Evolutionary conservation across 1,140 invertebrate genomes (phyloP).

Genomic region (Nymphalis io): DNA sequence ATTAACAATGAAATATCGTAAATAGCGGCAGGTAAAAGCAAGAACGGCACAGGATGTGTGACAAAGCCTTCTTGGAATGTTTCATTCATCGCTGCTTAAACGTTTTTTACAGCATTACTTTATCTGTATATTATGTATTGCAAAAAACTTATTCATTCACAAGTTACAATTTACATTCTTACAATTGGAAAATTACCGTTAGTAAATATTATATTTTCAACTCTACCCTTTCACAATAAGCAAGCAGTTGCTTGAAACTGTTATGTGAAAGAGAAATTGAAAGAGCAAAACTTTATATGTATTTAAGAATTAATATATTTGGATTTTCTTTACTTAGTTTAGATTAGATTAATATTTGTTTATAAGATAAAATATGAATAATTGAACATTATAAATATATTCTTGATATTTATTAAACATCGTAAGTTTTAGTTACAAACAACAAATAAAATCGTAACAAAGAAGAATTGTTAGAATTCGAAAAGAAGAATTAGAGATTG

Average conservation of each 20-base stretch:
- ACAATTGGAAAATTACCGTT: neutral
- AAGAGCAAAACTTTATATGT: too few species aligned
- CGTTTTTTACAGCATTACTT: conserved; percentile 21
- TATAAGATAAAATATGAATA: too few species aligned
- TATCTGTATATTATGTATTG: neutral
- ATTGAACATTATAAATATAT: too few species aligned
- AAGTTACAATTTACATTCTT: neutral
- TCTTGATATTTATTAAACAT: too few species aligned
- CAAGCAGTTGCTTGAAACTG: neutral
- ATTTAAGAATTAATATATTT: too few species aligned
- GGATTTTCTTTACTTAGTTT: too few species aligned
- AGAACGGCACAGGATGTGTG: conserved; percentile 70
- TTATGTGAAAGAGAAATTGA: too few species aligned
- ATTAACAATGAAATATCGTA: conserved; percentile 64
- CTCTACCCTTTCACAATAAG: neutral
- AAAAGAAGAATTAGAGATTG: too few species aligned
- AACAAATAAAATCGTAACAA: too few species aligned
- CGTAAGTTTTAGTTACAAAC: too few species aligned
- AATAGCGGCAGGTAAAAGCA: conserved; percentile 55
- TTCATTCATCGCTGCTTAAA: conserved; percentile 64
- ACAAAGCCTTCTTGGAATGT: conserved; percentile 44
- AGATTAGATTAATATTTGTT: too few species aligned
- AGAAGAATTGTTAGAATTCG: too few species aligned
- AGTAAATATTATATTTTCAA: neutral
- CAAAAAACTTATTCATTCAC: conserved; percentile 8